Evolutionary conservation across 2,113 vertebrate genomes (phyloP).

Genomic region (Lamprotornis superbus): DNA sequence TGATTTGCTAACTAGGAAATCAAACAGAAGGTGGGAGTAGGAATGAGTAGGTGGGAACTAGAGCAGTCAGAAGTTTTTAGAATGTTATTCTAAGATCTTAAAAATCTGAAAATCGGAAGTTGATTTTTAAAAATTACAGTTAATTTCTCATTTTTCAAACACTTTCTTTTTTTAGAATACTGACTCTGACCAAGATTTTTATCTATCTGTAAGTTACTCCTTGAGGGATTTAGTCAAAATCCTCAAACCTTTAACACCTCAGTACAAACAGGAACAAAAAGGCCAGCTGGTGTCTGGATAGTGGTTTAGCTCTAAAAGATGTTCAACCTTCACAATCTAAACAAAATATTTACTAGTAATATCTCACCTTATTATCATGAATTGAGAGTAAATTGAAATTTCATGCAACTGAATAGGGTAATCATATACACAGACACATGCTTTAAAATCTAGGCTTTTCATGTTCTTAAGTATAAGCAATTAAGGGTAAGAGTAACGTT

Average conservation of each 20-base stretch:
- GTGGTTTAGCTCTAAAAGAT: neutral
- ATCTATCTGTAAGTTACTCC: neutral
- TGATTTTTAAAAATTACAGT: neutral
- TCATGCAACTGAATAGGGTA: constrained; percentile 37
- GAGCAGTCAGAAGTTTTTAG: neutral
- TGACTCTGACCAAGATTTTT: neutral
- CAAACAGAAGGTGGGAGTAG: neutral
- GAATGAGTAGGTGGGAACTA: constrained; percentile 4
- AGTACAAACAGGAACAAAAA: neutral
- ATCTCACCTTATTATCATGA: neutral
- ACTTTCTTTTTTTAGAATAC: neutral
- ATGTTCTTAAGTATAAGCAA: constrained; percentile 42
- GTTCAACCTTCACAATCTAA: neutral
- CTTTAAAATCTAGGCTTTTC: constrained; percentile 5
- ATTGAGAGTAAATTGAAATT: neutral
- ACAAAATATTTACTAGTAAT: constrained; percentile 19
- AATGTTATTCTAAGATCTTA: neutral
- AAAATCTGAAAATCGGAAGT: neutral
- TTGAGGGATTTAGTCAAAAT: neutral
- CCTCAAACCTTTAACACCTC: neutral
- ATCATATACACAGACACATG: constrained; percentile 14
- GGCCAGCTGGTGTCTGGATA: neutral
- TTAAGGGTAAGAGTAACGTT: constrained; percentile 41
- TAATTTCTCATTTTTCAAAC: neutral
- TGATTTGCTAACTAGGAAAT: neutral